These are phyloP conservation scores for Solenopsis invicta DNA, from an alignment of 1,140 invertebrate genomes.

Conservation along the genomic window DNA sequence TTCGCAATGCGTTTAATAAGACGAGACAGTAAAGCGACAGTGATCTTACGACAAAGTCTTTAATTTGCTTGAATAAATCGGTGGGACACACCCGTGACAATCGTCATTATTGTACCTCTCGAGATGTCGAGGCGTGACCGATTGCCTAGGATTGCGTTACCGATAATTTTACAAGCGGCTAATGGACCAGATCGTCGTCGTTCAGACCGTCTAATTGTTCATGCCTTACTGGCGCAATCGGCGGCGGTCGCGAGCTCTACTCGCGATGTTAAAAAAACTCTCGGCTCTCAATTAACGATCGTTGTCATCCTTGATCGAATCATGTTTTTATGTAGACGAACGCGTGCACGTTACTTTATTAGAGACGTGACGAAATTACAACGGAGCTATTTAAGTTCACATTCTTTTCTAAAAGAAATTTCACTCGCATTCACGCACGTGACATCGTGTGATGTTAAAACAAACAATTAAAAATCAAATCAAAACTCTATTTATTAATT, in stretches of 20 bases:
- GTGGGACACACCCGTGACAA: constrained; percentile 76
- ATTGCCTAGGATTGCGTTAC: constrained; percentile 78
- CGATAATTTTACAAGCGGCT: constrained; percentile 73
- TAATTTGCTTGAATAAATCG: constrained; percentile 68
- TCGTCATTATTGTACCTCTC: constrained; percentile 77
- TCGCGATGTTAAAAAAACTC: constrained; percentile 32
- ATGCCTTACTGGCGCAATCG: constrained; percentile 34
- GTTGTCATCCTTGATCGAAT: constrained; percentile 10
- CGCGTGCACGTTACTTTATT: constrained; percentile 11
- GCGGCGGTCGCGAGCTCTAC: constrained; percentile 32
- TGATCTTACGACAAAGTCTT: constrained; percentile 51
- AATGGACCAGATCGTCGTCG: constrained; percentile 79
- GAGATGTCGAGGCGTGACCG: constrained; percentile 81
- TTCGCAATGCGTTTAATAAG: constrained; percentile 21
- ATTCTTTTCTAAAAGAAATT: background rate
- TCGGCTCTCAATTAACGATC: constrained; percentile 11
- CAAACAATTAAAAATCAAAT: background rate
- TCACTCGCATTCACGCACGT: too few species aligned
- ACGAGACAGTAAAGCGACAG: constrained; percentile 32
- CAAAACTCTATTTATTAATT: background rate
- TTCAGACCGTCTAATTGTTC: constrained; percentile 54
- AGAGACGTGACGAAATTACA: constrained; percentile 24
- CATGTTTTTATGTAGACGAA: constrained; percentile 40
- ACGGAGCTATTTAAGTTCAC: background rate
- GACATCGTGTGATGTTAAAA: background rate